phyloP scores from a whole-genome alignment of 2,113 vertebrate species.

The Mobula birostris region DNA sequence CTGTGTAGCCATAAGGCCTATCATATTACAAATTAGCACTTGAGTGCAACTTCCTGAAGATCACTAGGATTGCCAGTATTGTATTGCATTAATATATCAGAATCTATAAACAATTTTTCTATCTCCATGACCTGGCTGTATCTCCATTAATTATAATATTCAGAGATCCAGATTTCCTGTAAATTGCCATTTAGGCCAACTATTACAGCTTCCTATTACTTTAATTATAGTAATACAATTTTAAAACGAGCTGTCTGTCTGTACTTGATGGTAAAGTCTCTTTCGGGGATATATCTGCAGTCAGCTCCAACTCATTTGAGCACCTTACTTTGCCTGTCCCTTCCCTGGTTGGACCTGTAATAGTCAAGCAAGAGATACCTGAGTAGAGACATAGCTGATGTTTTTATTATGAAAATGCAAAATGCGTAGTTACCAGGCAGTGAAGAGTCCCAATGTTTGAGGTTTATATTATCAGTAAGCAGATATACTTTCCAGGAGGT shows the following conservation, averaged over 20 bases:
- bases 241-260: not conserved
- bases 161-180: not conserved
- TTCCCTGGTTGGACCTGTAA: not conserved
- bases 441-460: not conserved
- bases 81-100: not conserved
- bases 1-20: not conserved
- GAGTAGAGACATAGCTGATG: not conserved
- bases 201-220: not conserved
- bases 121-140: no score
- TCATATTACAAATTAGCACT: not conserved
- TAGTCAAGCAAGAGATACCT: not conserved
- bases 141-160: not conserved
- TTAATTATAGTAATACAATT: not conserved
- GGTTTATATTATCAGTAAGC: not conserved
- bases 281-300: not conserved
- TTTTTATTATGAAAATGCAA: not conserved
- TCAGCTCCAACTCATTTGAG: not conserved
- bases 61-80: not conserved
- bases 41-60: not conserved
- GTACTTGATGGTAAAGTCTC: not conserved
- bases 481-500: not conserved
- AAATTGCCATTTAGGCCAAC: not conserved
- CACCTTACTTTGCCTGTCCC: not conserved
- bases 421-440: not conserved
- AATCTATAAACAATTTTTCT: not conserved